Conservation (phyloP, 2,888 invertebrate species). For the Polietes domitor region DNA sequence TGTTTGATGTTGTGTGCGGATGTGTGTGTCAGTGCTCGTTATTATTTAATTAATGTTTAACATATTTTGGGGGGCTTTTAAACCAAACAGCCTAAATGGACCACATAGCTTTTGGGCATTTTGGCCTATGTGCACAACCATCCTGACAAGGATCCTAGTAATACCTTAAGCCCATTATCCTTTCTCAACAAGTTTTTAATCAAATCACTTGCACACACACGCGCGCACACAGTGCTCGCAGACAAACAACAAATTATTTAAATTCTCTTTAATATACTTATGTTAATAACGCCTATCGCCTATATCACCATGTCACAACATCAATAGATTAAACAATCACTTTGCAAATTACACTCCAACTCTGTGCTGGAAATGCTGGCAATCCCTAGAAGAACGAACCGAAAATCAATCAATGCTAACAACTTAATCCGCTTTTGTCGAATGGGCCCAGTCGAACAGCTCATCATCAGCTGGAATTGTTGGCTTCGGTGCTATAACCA, state of each 20-base stretch:
- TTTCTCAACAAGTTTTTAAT: conserved; percentile 59
- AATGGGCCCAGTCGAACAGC: conserved; percentile 22
- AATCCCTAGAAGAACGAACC: conserved; percentile 9
- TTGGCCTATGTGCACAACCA: not conserved
- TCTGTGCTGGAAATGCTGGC: not conserved
- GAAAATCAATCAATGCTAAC: conserved; percentile 69
- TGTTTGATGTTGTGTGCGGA: not conserved
- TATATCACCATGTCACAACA: conserved; percentile 44
- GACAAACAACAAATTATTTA: conserved; percentile 31
- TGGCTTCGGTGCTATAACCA: not conserved
- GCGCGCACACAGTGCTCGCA: not conserved
- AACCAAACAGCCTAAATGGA: not conserved
- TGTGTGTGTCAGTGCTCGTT: not conserved
- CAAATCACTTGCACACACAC: conserved; percentile 22
- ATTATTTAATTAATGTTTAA: conserved; percentile 48
- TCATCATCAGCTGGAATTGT: not conserved
- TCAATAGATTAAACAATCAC: conserved; percentile 60
- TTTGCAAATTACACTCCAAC: conserved; percentile 41
- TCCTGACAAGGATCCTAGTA: not conserved
- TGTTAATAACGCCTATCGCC: conserved; percentile 43
- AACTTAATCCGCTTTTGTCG: conserved; percentile 64
- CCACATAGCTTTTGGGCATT: not conserved
- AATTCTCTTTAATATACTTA: conserved; percentile 51
- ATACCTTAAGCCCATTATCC: conserved; percentile 51
- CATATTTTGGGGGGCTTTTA: conserved; percentile 23